Conservation (phyloP, 1,140 invertebrate genomes). For the Trichomalopsis sarcophagae region DNA sequence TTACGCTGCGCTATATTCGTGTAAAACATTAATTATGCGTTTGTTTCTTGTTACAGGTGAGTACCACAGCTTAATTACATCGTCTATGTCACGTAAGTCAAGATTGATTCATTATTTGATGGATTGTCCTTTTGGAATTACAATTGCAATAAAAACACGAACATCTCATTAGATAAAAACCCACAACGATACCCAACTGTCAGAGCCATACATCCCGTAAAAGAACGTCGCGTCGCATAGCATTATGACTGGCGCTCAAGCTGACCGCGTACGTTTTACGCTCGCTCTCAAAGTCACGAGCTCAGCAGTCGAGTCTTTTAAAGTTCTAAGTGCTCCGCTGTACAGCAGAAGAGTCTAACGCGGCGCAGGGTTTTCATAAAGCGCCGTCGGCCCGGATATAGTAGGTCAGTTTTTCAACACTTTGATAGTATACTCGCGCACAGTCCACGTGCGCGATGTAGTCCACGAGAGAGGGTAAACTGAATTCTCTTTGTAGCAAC, state of each 20-base stretch:
- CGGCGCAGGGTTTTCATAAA: neutral
- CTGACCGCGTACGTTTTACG: neutral
- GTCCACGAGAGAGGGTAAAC: neutral
- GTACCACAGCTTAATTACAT: neutral
- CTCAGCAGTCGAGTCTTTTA: neutral
- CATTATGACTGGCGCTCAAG: neutral
- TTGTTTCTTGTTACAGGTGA: slow-evolving; percentile 1
- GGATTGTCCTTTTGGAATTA: no score
- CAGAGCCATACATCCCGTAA: neutral
- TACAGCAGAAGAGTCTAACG: neutral
- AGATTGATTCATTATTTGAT: neutral
- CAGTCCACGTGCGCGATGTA: neutral
- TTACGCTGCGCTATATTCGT: no score
- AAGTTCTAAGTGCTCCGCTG: no score
- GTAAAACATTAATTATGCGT: no score
- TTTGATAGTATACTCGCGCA: neutral
- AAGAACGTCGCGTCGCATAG: neutral
- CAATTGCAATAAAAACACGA: no score
- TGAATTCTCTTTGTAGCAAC: slow-evolving; percentile 33
- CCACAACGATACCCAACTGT: neutral
- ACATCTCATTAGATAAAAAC: neutral
- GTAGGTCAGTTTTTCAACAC: slow-evolving; percentile 28
- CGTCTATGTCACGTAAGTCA: neutral
- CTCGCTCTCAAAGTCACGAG: neutral
- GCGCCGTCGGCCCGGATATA: neutral